Percentiles rank a stretch among this genome's conserved stretches.
Conservation (phyloP, 2,888 invertebrate genomes). For the Cremastobaeus sp. region DNA sequence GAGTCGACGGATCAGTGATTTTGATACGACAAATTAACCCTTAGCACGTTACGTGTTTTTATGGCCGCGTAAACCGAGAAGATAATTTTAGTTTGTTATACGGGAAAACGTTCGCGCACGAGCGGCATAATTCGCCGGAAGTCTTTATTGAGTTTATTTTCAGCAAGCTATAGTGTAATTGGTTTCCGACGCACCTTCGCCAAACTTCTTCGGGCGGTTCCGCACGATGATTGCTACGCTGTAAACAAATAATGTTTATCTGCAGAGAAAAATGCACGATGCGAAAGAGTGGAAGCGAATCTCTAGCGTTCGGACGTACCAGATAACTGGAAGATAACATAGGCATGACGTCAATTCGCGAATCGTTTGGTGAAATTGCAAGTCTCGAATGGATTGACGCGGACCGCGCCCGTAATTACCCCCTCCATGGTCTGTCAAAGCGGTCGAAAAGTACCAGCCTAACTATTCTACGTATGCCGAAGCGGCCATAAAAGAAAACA, state of each 20-base stretch:
- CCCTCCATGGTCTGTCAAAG: conserved; percentile 71
- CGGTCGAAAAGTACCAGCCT: conserved; percentile 59
- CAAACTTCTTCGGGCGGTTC: too few relatives aligned
- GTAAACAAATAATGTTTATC: too few relatives aligned
- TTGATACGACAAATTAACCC: conserved; percentile 58
- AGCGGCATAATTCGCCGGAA: conserved; percentile 32
- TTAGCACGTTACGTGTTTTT: conserved; percentile 55
- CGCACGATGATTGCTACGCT: too few relatives aligned
- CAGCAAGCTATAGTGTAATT: conserved; percentile 25
- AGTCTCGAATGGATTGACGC: conserved; percentile 37
- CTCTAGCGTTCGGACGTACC: conserved; percentile 40
- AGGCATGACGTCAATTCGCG: conserved; percentile 42
- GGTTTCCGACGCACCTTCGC: conserved; percentile 10
- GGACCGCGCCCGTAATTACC: conserved; percentile 73
- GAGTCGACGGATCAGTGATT: conserved; percentile 52
- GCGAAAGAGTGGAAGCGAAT: conserved; percentile 14
- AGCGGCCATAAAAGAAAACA: conserved; percentile 69
- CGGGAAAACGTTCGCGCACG: conserved; percentile 15
- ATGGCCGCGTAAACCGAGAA: conserved; percentile 46
- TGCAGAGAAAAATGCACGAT: neutral
- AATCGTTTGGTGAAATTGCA: conserved; percentile 54
- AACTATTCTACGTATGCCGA: conserved; percentile 57
- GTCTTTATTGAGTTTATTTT: conserved; percentile 24
- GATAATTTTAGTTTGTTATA: conserved; percentile 43
- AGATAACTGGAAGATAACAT: conserved; percentile 32